Conservation (phyloP, 2,797 vertebrate species). For the Dryobates pubescens region DNA sequence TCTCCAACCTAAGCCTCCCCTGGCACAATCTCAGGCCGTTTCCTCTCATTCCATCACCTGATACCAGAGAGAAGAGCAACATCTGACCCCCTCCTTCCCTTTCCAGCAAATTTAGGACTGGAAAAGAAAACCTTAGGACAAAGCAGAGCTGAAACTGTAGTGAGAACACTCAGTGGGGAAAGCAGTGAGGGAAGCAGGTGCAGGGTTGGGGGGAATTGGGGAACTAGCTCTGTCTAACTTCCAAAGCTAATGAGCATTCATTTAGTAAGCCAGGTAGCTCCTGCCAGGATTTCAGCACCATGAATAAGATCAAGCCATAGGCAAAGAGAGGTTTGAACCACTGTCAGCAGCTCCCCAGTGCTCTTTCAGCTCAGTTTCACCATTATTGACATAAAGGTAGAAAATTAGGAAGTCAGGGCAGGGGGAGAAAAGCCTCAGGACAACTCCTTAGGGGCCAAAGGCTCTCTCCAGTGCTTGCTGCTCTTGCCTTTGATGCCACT, state of each 20-base stretch:
- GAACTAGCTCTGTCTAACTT: not conserved
- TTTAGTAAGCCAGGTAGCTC: not conserved
- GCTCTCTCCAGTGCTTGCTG: not conserved
- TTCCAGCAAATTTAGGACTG: not conserved
- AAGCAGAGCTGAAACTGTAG: not conserved
- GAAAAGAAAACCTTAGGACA: not conserved
- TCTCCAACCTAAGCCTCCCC: no score
- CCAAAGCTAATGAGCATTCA: not conserved
- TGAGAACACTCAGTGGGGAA: not conserved
- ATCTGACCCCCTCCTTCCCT: not conserved
- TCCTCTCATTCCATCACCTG: not conserved
- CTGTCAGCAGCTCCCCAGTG: not conserved
- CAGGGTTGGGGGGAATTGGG: not conserved
- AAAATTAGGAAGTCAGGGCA: not conserved
- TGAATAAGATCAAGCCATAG: not conserved
- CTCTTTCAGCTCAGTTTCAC: not conserved
- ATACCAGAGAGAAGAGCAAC: not conserved
- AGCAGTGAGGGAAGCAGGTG: not conserved
- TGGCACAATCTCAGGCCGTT: no score
- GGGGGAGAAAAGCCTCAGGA: not conserved
- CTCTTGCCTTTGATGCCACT: not conserved
- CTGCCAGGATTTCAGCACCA: not conserved
- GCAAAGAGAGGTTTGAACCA: not conserved
- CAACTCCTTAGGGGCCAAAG: not conserved
- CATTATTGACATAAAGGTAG: not conserved